These are phyloP conservation scores for Peucedramus taeniatus DNA, from an alignment of 2,113 vertebrate species.

Conservation along the genomic window DNA sequence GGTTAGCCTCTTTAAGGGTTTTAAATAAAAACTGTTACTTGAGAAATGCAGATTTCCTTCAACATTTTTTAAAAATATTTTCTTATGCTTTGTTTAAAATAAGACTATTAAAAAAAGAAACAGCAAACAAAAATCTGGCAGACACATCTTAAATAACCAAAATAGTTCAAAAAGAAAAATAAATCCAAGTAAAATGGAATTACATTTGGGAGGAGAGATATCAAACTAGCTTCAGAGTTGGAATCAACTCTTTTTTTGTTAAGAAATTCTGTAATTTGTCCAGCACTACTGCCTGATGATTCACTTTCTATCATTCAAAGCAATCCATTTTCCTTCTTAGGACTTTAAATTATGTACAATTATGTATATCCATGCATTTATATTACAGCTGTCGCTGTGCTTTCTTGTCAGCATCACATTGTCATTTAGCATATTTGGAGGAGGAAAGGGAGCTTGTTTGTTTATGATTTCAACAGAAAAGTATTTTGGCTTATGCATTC, in stretches of 20 bases:
- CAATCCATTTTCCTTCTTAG: neutral
- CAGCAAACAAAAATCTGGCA: neutral
- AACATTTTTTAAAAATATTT: neutral
- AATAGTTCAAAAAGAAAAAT: neutral
- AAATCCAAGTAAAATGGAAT: neutral
- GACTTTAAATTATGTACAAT: neutral
- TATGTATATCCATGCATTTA: neutral
- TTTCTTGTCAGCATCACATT: neutral
- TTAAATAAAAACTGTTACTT: neutral
- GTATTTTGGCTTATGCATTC: neutral
- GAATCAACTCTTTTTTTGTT: neutral
- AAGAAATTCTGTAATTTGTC: neutral
- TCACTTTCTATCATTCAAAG: neutral
- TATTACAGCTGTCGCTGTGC: neutral
- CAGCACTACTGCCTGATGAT: neutral
- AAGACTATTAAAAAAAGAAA: neutral
- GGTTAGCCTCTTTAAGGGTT: neutral
- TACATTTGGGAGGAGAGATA: neutral
- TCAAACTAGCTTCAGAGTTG: neutral
- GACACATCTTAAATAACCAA: neutral
- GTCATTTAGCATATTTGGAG: neutral
- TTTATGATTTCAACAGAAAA: slow-evolving; percentile 13
- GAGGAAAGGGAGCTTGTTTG: neutral
- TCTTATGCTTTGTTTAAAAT: neutral
- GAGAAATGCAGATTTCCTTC: neutral